Conservation (phyloP, 2,888 invertebrate species). For the Helleia helle region DNA sequence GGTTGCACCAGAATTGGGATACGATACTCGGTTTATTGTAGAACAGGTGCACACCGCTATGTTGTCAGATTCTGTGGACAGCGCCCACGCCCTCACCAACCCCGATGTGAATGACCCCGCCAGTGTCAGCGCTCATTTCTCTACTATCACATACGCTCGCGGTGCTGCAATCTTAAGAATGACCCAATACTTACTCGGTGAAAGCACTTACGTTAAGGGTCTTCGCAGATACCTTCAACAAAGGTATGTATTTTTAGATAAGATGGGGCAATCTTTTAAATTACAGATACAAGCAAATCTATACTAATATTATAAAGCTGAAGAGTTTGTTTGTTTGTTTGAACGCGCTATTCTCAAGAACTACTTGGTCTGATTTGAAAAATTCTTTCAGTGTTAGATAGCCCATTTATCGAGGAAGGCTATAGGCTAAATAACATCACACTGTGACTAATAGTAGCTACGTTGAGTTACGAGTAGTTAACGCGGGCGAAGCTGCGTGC, state of each 20-base stretch:
- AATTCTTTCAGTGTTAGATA: no score
- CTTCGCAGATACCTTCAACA: constrained; percentile 66
- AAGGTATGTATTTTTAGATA: constrained; percentile 39
- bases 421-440: no score
- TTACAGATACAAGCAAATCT: no score
- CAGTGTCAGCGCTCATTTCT: constrained; percentile 76
- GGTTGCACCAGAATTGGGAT: constrained; percentile 50
- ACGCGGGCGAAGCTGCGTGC: no score
- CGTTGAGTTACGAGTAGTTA: no score
- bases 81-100: constrained; percentile 75
- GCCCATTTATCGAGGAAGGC: no score
- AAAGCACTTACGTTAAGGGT: constrained; percentile 61
- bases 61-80: constrained; percentile 68
- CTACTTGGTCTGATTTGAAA: no score
- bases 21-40: constrained; percentile 72
- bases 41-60: constrained; percentile 79
- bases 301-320: no score
- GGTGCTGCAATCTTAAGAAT: constrained; percentile 78
- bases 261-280: not conserved
- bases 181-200: constrained; percentile 77
- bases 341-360: no score
- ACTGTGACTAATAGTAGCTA: no score
- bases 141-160: constrained; percentile 80
- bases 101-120: constrained; percentile 66
- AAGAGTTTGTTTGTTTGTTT: no score